These are phyloP conservation scores for Pseudomyrmex cubaensis DNA, from an alignment of 1,140 invertebrate species.

Conservation along the genomic window DNA sequence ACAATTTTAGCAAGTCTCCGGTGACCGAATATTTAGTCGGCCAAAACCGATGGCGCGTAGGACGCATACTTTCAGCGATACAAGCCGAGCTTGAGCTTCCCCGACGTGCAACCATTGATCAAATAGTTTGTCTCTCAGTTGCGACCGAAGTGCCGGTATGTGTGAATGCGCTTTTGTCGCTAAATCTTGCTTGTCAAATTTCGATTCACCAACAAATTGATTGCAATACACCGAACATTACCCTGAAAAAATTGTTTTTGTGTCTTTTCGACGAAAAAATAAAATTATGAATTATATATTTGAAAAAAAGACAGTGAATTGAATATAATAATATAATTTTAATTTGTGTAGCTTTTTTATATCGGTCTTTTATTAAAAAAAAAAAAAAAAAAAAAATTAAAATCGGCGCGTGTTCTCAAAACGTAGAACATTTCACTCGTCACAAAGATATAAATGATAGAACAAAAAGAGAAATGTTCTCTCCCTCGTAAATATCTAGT, in stretches of 20 bases:
- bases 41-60: constrained; percentile 41
- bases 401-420: constrained; percentile 14
- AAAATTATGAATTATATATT: not conserved
- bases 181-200: constrained; percentile 51
- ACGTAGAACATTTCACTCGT: not conserved
- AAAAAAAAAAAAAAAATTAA: not conserved
- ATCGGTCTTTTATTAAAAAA: too few relatives aligned
- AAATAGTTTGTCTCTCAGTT: constrained; percentile 55
- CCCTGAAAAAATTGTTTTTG: constrained; percentile 3
- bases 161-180: constrained; percentile 33
- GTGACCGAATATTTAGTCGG: constrained; percentile 47
- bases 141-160: constrained; percentile 31
- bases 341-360: not conserved
- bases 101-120: constrained; percentile 53
- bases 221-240: constrained; percentile 4
- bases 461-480: constrained; percentile 19
- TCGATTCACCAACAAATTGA: constrained; percentile 8
- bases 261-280: constrained; percentile 1
- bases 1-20: constrained; percentile 26
- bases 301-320: not conserved
- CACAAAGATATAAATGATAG: constrained; percentile 4
- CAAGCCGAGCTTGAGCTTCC: constrained; percentile 39
- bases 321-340: not conserved
- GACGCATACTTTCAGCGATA: constrained; percentile 51
- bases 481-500: constrained; percentile 19